phyloP scores from a whole-genome alignment of 2,888 invertebrate species.

The Tenodera sinensis region DNA sequence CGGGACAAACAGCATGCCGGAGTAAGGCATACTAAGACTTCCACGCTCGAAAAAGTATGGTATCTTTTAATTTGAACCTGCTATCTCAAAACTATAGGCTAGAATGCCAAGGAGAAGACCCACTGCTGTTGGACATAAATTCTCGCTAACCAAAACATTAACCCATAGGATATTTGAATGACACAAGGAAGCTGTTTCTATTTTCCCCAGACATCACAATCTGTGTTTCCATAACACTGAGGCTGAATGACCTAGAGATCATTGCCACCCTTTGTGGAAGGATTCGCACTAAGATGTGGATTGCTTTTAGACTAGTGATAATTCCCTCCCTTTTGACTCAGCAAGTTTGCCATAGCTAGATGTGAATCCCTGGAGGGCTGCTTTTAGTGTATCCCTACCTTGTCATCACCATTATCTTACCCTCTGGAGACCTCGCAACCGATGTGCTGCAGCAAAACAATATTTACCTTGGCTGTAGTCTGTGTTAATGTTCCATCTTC shows the following conservation, averaged over 20 bases:
- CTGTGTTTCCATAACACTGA: neutral
- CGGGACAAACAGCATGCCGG: too few species aligned
- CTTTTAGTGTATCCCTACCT: neutral
- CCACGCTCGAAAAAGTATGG: too few species aligned
- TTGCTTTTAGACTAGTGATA: neutral
- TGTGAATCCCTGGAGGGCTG: neutral
- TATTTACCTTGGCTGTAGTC: neutral
- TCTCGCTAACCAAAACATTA: too few species aligned
- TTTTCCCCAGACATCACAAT: neutral
- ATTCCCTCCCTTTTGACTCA: neutral
- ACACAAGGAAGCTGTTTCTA: neutral
- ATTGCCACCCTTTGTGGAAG: neutral
- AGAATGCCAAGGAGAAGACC: too few species aligned
- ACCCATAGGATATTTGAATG: too few species aligned
- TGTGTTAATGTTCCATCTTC: neutral
- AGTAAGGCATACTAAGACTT: too few species aligned
- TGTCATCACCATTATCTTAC: neutral
- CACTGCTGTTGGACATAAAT: too few species aligned
- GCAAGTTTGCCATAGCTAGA: neutral
- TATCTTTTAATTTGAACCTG: too few species aligned
- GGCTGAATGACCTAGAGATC: neutral
- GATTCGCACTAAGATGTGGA: neutral
- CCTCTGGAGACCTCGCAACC: neutral
- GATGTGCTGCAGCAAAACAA: neutral
- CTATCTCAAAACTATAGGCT: too few species aligned